A percentile compares a stretch with the other conserved stretches of the same genome.
These are phyloP conservation scores for Maylandia zebra DNA, from an alignment of 2,113 vertebrate genomes.

Conservation along the genomic window DNA sequence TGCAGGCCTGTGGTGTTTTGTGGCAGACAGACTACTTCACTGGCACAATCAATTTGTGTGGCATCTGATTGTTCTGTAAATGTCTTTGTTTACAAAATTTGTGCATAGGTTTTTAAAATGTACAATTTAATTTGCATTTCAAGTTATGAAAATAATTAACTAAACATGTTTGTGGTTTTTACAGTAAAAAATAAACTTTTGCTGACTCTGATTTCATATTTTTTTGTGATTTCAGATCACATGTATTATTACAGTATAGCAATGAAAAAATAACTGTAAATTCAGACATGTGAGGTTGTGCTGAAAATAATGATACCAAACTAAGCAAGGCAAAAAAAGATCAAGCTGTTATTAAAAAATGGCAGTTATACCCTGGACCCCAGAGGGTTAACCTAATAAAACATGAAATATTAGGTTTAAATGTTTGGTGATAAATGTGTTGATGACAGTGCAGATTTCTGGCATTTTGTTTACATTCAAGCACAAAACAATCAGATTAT, in stretches of 20 bases:
- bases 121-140: background rate
- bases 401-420: background rate
- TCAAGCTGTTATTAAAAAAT: background rate
- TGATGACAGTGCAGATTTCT: background rate
- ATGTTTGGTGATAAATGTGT: background rate
- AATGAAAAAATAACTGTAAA: background rate
- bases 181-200: background rate
- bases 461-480: background rate
- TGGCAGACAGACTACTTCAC: background rate
- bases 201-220: background rate
- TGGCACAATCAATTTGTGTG: background rate
- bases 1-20: background rate
- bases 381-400: background rate
- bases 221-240: background rate
- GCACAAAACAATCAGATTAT: background rate
- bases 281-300: background rate
- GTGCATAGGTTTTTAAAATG: background rate
- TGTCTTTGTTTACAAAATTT: background rate
- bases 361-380: accelerated
- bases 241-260: background rate
- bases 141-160: background rate
- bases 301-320: background rate
- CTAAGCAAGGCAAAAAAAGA: background rate
- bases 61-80: background rate
- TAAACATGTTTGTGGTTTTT: background rate